Conservation (phyloP, 2,797 vertebrate species). For the Meda fulgida region DNA sequence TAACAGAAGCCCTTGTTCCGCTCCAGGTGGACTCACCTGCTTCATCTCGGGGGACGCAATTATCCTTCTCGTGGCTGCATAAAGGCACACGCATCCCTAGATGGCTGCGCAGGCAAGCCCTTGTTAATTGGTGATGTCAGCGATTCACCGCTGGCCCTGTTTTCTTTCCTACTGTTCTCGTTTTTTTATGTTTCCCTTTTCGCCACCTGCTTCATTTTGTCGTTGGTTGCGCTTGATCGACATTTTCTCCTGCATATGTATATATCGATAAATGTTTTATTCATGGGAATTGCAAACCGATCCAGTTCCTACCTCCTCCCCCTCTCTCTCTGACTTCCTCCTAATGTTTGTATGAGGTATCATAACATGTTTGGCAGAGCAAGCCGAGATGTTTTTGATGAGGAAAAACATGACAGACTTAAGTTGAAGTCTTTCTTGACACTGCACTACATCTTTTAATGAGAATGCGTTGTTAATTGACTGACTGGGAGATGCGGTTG, state of each 20-base stretch:
- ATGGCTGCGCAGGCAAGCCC: slow-evolving; percentile 68
- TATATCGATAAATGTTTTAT: slow-evolving; percentile 80
- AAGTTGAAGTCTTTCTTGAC: slow-evolving; percentile 49
- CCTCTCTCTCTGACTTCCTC: background rate
- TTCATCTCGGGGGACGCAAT: slow-evolving; percentile 85
- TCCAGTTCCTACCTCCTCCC: slow-evolving; percentile 53
- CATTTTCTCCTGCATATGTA: slow-evolving; percentile 76
- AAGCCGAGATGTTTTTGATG: slow-evolving; percentile 10
- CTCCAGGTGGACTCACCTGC: slow-evolving; percentile 74
- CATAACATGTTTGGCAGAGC: slow-evolving; percentile 53
- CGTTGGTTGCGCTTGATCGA: slow-evolving; percentile 74
- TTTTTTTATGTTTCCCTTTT: slow-evolving; percentile 35
- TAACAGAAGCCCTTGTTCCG: slow-evolving; percentile 66
- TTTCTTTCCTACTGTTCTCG: slow-evolving; percentile 43
- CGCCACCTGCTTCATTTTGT: slow-evolving; percentile 62
- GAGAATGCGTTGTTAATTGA: slow-evolving; percentile 68
- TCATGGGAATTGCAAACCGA: slow-evolving; percentile 72
- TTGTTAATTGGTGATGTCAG: slow-evolving; percentile 78
- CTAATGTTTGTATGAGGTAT: slow-evolving; percentile 56
- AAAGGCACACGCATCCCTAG: slow-evolving; percentile 70
- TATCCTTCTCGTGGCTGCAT: slow-evolving; percentile 75
- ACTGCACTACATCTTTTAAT: slow-evolving; percentile 60
- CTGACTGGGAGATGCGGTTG: slow-evolving; percentile 60
- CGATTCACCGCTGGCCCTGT: slow-evolving; percentile 69
- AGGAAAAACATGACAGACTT: slow-evolving; percentile 27